These are phyloP conservation scores for Brachyalestes nurse DNA, from an alignment of 2,797 vertebrate genomes.

Conservation along the genomic window DNA sequence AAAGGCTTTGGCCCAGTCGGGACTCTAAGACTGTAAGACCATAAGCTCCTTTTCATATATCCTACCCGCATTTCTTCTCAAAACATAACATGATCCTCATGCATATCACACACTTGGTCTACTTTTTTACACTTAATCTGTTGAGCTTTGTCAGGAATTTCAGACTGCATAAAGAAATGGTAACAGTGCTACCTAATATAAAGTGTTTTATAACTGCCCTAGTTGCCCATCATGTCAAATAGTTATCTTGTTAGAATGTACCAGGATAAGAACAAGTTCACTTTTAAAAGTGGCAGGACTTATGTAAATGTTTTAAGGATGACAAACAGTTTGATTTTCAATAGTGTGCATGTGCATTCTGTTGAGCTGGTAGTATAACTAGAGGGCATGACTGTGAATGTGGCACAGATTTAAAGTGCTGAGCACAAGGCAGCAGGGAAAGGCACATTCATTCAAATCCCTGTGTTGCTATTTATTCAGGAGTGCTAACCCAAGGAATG, in stretches of 20 bases:
- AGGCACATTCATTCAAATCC: constrained; percentile 63
- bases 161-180: not conserved
- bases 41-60: constrained; percentile 42
- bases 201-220: not conserved
- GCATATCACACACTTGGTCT: constrained; percentile 17
- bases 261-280: not conserved
- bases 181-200: not conserved
- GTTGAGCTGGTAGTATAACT: constrained; percentile 13
- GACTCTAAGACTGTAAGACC: constrained; percentile 52
- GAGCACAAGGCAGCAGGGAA: constrained; percentile 28
- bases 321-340: not conserved
- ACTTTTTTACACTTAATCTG: constrained; percentile 18
- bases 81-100: constrained; percentile 54
- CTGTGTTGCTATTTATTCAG: constrained; percentile 65
- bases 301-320: not conserved
- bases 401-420: constrained; percentile 6
- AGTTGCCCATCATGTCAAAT: not conserved
- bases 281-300: not conserved
- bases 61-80: constrained; percentile 60
- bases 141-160: constrained; percentile 20
- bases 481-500: constrained; percentile 72
- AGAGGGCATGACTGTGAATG: constrained; percentile 16
- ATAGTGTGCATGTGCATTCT: not conserved
- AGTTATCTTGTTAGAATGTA: not conserved
- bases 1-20: constrained; percentile 36